Evolutionary conservation across 2,113 vertebrate genomes (phyloP), one percentile per base, ranked within the genome.

Genomic region (Circaetus cinerascens): DNA sequence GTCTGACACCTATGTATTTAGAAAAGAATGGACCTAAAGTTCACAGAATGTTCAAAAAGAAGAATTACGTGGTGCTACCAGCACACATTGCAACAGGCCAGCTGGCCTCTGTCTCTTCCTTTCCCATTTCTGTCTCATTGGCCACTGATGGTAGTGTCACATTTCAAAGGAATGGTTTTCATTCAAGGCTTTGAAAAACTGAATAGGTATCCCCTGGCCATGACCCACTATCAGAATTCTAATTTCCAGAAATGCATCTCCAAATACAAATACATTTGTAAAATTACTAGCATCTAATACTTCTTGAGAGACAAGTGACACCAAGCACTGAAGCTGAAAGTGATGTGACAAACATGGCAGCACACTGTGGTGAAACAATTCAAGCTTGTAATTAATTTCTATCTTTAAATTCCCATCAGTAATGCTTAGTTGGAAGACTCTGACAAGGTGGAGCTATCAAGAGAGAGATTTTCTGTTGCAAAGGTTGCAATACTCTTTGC

Each of bases 351-450:
- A 97, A 98, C 96, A 97, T 81, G 56, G 97, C 93, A 98, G 94
- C 94, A 71, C 36, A 86, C 76, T 92, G 92, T 97, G 90, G 96
- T 96, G 91, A 98, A 99, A 97, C 97, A 98, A 95, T 98, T 98
- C 98, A 98, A 97, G 98, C 98, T 94, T 98, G 97, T 98, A 98
- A 99, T 99, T 99, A 98, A 98, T 97, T 98, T 98, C 94, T 98
- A 93, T 98, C 98, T 97, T 98, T 98, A 98, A 98, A 98, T 97
- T 91, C 59, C 95, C 96, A 97, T 98, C 98, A 97, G 96, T 98
- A 98, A 98, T 97, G 97, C 96, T 98, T 97, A 97, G 96, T 91
- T 97, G 91, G 95, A 97, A 96, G 88, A 95, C 72, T 97, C 90
- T 98, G 98, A 97, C 96, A 97, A 85, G 90, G 90, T 85, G 72